phyloP scores from a whole-genome alignment of 1,140 invertebrate genomes.

The Scaptomyza pallida region DNA sequence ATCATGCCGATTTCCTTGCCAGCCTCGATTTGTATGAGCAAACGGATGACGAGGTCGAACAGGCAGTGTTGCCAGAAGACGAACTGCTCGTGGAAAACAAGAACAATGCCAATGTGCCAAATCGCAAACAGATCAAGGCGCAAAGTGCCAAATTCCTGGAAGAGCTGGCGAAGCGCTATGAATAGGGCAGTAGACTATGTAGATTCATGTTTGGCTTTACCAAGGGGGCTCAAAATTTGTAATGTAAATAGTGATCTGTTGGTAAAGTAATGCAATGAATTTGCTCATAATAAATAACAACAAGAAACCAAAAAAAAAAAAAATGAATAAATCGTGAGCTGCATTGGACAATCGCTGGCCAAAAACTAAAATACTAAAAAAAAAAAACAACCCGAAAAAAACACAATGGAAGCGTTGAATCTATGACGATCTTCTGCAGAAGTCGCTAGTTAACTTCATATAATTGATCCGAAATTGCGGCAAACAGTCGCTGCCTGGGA shows the following conservation, averaged over 20 bases:
- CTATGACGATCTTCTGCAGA: slow-evolving; percentile 30
- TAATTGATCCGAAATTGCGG: slow-evolving; percentile 72
- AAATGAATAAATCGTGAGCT: slow-evolving; percentile 63
- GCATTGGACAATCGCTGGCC: slow-evolving; percentile 45
- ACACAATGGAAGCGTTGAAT: slow-evolving; percentile 52
- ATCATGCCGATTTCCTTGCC: slow-evolving; percentile 66
- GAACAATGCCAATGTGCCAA: slow-evolving; percentile 68
- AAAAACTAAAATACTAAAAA: neutral
- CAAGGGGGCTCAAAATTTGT: neutral
- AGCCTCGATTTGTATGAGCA: slow-evolving; percentile 49
- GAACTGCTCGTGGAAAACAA: slow-evolving; percentile 68
- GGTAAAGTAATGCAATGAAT: slow-evolving; percentile 9
- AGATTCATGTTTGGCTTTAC: neutral
- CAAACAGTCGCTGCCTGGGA: slow-evolving; percentile 46
- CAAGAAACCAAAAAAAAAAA: slow-evolving; percentile 22
- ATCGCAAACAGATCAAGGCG: slow-evolving; percentile 74
- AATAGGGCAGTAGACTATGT: slow-evolving; percentile 27
- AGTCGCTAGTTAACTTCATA: slow-evolving; percentile 50
- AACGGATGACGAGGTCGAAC: slow-evolving; percentile 34
- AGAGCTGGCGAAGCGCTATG: slow-evolving; percentile 69
- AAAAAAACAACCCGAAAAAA: slow-evolving; percentile 3
- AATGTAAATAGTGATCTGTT: neutral
- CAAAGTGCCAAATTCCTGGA: slow-evolving; percentile 73
- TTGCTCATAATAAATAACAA: slow-evolving; percentile 29
- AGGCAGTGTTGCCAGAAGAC: slow-evolving; percentile 39